These are phyloP conservation scores for Dilophus febrilis DNA, from an alignment of 2,888 invertebrate species.

Conservation along the genomic window DNA sequence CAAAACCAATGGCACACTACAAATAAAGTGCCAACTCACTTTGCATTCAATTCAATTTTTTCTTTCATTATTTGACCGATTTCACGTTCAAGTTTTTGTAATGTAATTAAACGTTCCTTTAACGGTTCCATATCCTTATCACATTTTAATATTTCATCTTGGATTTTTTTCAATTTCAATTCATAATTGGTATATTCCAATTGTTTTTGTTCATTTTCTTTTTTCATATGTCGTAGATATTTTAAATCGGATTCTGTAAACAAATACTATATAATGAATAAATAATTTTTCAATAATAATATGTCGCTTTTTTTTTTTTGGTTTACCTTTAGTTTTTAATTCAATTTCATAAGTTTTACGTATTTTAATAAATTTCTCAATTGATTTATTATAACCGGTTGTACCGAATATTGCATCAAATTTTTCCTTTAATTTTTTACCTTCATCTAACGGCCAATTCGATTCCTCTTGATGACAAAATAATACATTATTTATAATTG, in stretches of 20 bases:
- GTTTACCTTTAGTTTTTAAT: slow-evolving; percentile 38
- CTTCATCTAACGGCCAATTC: slow-evolving; percentile 90
- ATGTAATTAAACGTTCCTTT: slow-evolving; percentile 34
- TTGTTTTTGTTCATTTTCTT: slow-evolving; percentile 42
- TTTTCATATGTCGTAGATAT: slow-evolving; percentile 37
- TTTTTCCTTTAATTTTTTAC: slow-evolving; percentile 79
- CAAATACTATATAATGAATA: slow-evolving; percentile 5
- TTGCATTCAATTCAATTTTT: slow-evolving; percentile 38
- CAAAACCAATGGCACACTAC: no score
- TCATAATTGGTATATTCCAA: slow-evolving; percentile 38
- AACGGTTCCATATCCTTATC: slow-evolving; percentile 38
- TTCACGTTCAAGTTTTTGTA: slow-evolving; percentile 35
- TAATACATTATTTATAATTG: slow-evolving; percentile 89
- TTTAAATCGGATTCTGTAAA: slow-evolving; percentile 35
- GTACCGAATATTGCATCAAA: slow-evolving; percentile 99
- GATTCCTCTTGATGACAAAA: slow-evolving; percentile 99
- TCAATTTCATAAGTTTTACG: slow-evolving; percentile 41
- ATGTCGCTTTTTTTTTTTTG: slow-evolving; percentile 1
- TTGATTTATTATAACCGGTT: slow-evolving; percentile 75
- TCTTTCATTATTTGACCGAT: slow-evolving; percentile 35
- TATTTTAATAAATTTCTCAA: slow-evolving; percentile 53
- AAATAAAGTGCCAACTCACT: no score
- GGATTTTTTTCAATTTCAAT: slow-evolving; percentile 40
- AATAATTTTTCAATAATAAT: neutral
- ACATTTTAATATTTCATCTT: slow-evolving; percentile 39